Evolutionary conservation across 2,797 vertebrate genomes (phyloP).

Genomic region (Malurus splendens): DNA sequence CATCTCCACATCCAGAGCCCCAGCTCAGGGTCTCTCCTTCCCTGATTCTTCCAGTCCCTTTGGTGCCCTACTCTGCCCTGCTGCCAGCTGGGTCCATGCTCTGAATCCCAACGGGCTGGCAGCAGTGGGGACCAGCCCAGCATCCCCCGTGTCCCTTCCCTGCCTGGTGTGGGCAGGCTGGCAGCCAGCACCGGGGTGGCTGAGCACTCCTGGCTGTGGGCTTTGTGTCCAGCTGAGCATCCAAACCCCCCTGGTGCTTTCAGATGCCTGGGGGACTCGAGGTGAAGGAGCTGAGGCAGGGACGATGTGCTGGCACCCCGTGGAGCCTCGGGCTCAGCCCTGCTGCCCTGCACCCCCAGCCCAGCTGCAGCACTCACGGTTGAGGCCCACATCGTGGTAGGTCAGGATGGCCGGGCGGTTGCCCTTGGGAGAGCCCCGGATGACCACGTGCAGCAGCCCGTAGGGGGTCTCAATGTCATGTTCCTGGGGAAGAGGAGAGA

Average conservation of each 20-base stretch:
- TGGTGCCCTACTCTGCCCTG: accelerated
- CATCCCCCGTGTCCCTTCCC: accelerated
- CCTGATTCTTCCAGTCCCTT: neutral
- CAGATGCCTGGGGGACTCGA: neutral
- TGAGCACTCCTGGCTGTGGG: neutral
- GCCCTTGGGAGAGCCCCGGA: constrained; percentile 91
- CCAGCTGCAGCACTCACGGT: constrained; percentile 81
- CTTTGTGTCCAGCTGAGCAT: neutral
- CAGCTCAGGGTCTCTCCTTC: accelerated
- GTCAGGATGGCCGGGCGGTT: constrained; percentile 94
- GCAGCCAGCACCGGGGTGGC: neutral
- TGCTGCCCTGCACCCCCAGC: neutral
- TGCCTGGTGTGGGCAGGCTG: neutral
- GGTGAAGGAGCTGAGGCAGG: neutral
- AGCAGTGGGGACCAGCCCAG: accelerated
- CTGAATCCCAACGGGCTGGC: neutral
- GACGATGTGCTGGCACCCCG: accelerated
- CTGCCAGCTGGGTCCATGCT: neutral
- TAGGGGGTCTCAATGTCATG: constrained; percentile 95
- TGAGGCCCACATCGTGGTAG: constrained; percentile 95
- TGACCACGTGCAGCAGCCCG: constrained; percentile 92
- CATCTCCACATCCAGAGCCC: neutral
- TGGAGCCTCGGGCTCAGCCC: neutral
- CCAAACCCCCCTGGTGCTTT: neutral
- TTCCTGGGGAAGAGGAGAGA: constrained; percentile 75